Evolutionary conservation across 2,888 invertebrate species (phyloP).

Genomic region (Melinaea marsaeus): DNA sequence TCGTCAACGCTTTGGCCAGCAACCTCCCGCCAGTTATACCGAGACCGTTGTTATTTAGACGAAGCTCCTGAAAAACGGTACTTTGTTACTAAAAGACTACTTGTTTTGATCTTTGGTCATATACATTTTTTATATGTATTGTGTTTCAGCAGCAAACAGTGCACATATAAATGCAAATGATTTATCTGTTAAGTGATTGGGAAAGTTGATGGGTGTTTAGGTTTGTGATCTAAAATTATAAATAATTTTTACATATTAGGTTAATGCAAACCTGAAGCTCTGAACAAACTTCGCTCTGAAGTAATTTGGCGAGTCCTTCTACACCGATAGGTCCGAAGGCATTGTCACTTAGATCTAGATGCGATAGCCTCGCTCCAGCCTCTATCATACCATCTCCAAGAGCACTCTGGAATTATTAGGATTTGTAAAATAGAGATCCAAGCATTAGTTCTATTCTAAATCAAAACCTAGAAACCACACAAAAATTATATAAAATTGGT

Average conservation of each 20-base stretch:
- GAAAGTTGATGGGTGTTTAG: no score
- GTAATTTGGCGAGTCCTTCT: conserved; percentile 87
- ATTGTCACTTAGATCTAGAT: conserved; percentile 96
- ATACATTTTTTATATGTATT: no score
- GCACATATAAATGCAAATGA: no score
- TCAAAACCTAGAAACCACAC: no score
- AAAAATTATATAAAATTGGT: no score
- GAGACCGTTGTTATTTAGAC: conserved; percentile 96
- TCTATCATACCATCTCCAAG: conserved; percentile 89
- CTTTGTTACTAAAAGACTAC: neutral
- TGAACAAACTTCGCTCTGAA: conserved; percentile 91
- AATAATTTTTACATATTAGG: neutral
- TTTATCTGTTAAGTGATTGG: no score
- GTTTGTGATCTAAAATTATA: neutral
- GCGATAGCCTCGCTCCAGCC: conserved; percentile 87
- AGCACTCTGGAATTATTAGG: conserved; percentile 51
- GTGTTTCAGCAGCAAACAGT: no score
- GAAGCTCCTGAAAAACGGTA: conserved; percentile 78
- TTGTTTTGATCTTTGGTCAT: no score
- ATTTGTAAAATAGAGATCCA: neutral
- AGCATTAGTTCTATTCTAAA: no score
- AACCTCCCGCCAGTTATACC: conserved; percentile 93
- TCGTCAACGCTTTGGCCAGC: conserved; percentile 84
- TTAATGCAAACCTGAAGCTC: conserved; percentile 77
- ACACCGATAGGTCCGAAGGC: conserved; percentile 98